Percentiles rank a stretch among this genome's conserved stretches.
These are phyloP conservation scores for Neolamprologus brichardi DNA, from an alignment of 2,113 vertebrate species.

Conservation along the genomic window DNA sequence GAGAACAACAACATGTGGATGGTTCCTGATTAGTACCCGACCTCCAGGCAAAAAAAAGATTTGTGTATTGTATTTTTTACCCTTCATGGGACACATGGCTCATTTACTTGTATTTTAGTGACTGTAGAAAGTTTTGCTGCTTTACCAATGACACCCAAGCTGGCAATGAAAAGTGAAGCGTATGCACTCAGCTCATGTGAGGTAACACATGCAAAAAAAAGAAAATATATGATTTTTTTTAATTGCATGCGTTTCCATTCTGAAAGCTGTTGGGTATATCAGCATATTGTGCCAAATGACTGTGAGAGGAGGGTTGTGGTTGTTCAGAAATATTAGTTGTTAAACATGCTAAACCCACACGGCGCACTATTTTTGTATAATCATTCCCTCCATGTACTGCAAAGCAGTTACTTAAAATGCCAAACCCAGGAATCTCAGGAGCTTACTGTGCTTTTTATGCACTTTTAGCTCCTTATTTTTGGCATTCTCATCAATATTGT, in stretches of 20 bases:
- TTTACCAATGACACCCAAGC: neutral
- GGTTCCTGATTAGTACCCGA: neutral
- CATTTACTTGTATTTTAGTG: neutral
- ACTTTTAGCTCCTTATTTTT: neutral
- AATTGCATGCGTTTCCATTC: neutral
- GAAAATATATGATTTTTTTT: neutral
- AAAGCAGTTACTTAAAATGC: neutral
- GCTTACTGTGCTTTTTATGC: neutral
- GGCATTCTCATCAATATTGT: neutral
- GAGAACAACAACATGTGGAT: neutral
- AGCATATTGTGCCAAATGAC: constrained; percentile 50
- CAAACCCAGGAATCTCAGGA: neutral
- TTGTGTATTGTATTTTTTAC: constrained; percentile 26
- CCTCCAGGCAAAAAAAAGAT: neutral
- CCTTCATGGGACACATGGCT: neutral
- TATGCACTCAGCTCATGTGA: neutral
- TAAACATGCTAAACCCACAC: neutral
- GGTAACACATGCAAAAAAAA: neutral
- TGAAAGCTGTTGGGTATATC: neutral
- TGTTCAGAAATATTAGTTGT: neutral
- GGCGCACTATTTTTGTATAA: neutral
- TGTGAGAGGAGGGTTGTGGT: neutral
- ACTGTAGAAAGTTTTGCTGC: neutral
- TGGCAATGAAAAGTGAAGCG: neutral
- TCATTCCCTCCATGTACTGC: neutral